A percentile compares a stretch with the other conserved stretches of the same genome.
phyloP scores from a whole-genome alignment of 1,140 invertebrate species.

The Ditylenchus dipsaci region DNA sequence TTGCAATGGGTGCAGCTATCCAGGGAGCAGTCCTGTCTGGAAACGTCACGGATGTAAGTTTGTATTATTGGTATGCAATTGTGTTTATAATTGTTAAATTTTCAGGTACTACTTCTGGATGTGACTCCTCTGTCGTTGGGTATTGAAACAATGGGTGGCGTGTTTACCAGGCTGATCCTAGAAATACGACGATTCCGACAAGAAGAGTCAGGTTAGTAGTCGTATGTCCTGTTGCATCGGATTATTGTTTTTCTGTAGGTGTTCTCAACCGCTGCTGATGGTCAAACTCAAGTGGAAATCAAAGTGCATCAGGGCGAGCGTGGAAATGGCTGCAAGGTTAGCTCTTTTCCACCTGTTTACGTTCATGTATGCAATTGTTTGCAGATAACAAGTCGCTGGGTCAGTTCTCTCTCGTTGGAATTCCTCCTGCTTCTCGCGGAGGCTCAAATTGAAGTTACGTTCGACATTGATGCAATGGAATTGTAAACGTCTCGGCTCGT shows the following conservation, averaged over 20 bases:
- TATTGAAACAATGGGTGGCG: constrained; percentile 91
- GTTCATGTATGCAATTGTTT: too few relatives aligned
- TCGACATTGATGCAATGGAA: constrained; percentile 66
- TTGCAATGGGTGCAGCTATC: constrained; percentile 61
- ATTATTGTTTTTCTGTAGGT: neutral
- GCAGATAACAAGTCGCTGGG: constrained; percentile 85
- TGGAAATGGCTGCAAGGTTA: constrained; percentile 77
- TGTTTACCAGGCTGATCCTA: constrained; percentile 86
- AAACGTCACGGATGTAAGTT: constrained; percentile 79
- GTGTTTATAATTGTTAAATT: too few relatives aligned
- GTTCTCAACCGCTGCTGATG: constrained; percentile 72
- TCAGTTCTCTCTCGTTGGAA: constrained; percentile 73
- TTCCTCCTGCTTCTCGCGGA: constrained; percentile 63
- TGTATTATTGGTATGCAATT: constrained; percentile 65
- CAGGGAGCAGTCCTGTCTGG: constrained; percentile 90
- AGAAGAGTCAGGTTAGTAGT: constrained; percentile 84
- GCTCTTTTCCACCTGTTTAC: too few relatives aligned
- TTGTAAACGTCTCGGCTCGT: constrained; percentile 60
- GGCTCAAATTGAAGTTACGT: constrained; percentile 66
- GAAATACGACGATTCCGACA: constrained; percentile 94
- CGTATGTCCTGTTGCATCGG: too few relatives aligned
- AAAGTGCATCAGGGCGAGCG: constrained; percentile 89
- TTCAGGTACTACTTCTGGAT: constrained; percentile 68
- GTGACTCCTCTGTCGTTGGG: constrained; percentile 84
- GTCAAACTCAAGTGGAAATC: constrained; percentile 85